Evolutionary conservation across 2,113 vertebrate species (phyloP), one percentile per base, ranked within the genome.

Genomic region (Toxostoma redivivum): DNA sequence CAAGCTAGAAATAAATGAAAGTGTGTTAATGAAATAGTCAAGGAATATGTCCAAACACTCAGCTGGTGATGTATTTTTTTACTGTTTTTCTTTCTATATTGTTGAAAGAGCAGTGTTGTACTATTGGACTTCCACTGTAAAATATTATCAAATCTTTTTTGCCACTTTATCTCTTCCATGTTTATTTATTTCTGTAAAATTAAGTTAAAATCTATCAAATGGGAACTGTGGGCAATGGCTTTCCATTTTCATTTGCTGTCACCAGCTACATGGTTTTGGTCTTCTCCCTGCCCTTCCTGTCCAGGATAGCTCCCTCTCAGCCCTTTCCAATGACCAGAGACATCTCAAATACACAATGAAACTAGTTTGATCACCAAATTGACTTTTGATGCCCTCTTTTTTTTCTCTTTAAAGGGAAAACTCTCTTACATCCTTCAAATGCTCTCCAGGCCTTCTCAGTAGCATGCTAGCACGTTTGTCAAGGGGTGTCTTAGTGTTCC

Each of bases 1-100:
- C 84, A 95, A 88, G 27, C 69, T 84, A 92, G 95, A 95, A 96
- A 96, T 87, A 97, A 92, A 92, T 19, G 42, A 97, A 88, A 31
- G 61, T 72, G 60, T 54, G 80, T 86, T 95, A 86, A 93, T 88
- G 65, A 86, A 94, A 92, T 73, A 90, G 81, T 92, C 79, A 82
- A 94, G 69, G 76, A 92, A 78, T 81, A 89, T 62, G 60, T 92
- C 88, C 91, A 93, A 92, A 94, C 53, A 87, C 35, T 87, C 81
- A 65, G 58, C 24, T 86, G 83, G 76, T 70, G 90, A 92, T 92
- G 81, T 92, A 38, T 93, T 95, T 96, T 78, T 88, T 78, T 48
- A 53, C 56, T 81, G 20, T 24, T 90, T 94, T 86, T 67, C 62
- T 84, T 92, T 66, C 47, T 70, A 2, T 69, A 22, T 33, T 79